Conservation (phyloP, 2,797 vertebrate species). For the Micropoecilia bifurca region DNA sequence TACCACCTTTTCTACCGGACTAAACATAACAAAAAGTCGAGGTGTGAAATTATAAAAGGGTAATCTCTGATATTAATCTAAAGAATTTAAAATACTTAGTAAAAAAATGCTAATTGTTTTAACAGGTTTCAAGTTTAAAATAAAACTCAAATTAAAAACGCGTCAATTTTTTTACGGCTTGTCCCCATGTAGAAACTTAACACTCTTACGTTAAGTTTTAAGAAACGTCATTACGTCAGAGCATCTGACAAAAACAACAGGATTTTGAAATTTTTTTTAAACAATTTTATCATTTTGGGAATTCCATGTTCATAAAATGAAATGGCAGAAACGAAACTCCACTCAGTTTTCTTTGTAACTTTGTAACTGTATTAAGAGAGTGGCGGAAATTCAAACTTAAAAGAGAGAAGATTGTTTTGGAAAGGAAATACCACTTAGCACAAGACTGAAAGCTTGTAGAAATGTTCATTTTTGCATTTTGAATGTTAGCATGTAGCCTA, state of each 20-base stretch:
- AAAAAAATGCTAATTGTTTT: neutral
- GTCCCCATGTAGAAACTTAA: neutral
- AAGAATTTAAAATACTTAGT: neutral
- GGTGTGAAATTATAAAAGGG: neutral
- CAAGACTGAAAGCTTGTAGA: constrained; percentile 24
- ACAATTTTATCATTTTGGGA: neutral
- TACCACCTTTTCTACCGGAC: rapidly evolving
- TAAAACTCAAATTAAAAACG: neutral
- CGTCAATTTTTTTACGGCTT: constrained; percentile 9
- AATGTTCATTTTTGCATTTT: constrained; percentile 36
- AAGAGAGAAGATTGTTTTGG: neutral
- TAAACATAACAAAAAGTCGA: neutral
- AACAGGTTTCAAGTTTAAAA: neutral
- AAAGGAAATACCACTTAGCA: constrained; percentile 10
- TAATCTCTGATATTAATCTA: neutral
- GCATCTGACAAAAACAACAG: constrained; percentile 46
- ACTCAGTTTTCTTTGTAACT: neutral
- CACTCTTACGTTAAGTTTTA: neutral
- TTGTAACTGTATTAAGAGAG: neutral
- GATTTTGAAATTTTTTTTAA: constrained; percentile 54
- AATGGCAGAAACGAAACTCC: neutral
- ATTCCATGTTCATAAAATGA: neutral
- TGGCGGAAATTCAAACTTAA: neutral
- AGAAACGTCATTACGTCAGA: constrained; percentile 47
- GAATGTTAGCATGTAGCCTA: constrained; percentile 46